Evolutionary conservation across 1,140 invertebrate species (phyloP), one percentile per base, ranked within the genome.

Genomic region (Neotoxoptera formosana): DNA sequence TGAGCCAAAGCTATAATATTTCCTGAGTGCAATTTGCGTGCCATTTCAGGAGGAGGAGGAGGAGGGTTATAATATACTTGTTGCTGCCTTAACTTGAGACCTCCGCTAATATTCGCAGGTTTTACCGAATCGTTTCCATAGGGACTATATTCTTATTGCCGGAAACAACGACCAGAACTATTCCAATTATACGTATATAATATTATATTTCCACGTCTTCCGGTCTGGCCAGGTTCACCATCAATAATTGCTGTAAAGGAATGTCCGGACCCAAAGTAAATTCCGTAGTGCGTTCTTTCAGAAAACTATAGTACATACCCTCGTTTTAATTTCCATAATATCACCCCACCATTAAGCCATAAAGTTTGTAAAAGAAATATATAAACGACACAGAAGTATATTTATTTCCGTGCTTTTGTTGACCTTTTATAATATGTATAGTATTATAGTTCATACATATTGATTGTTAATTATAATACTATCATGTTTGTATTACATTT

Each of bases 161-260:
- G 87, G 51, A 89, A 89, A 56, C 34, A 9, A 23, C 34, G 51
- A 21, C 23, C 2, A 36, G 34, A 51, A 53, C 47, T 89, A 89
- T 89, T 89, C 51, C 48, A 89, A 56, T 56, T 36, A 56, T 89
- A 89, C 86, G 47, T 51, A 56, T 89, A 56, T 34, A n/a, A 56
- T 34, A n/a, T 87, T 87, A 84, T 87, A 87, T 87, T n/a, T 87
- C 86, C 7, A 87, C 21, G 25, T 20, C 47, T 21, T 87, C 30
- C 86, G 30, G 30, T 47, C 6, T 48, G 47, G 86, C 34, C n/a
- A 87, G 47, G 41, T 87, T 47, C 30, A 17, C 86, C 17, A n/a
- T 48, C 86, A n/a, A 87, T 87, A 87, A 87, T 47, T 47, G 23
- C 45, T 87, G 45, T 14, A 87, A 25, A 87, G 45, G 86, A 17